Conservation (phyloP, 2,113 vertebrate species). For the rabbit (Oryctolagus cuniculus) region mOryCun1.1 NC_091438.1:58092501-58093000, state of each 20-base stretch:
- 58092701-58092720: slow-evolving; percentile 87
- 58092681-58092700: slow-evolving; percentile 82
- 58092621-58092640: background rate
- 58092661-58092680: slow-evolving; percentile 70
- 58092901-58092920: slow-evolving; percentile 58
- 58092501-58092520: background rate
- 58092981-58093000: slow-evolving; percentile 31
- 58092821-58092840: slow-evolving; percentile 76
- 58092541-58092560: slow-evolving; percentile 9
- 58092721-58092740: slow-evolving; percentile 81
- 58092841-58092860: slow-evolving; percentile 41
- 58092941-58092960: background rate
- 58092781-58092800: slow-evolving; percentile 86
- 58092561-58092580: background rate
- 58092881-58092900: background rate
- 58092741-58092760: slow-evolving; percentile 85
- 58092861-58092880: slow-evolving; percentile 43
- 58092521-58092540: background rate
- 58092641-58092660: slow-evolving; percentile 65
- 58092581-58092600: background rate
- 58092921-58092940: background rate
- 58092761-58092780: slow-evolving; percentile 85
- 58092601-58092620: background rate
- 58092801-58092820: slow-evolving; percentile 84
- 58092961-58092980: background rate